Base-by-base conservation (phyloP, 2,113 vertebrate genomes). In the Monarcha castaneiventris region DNA sequence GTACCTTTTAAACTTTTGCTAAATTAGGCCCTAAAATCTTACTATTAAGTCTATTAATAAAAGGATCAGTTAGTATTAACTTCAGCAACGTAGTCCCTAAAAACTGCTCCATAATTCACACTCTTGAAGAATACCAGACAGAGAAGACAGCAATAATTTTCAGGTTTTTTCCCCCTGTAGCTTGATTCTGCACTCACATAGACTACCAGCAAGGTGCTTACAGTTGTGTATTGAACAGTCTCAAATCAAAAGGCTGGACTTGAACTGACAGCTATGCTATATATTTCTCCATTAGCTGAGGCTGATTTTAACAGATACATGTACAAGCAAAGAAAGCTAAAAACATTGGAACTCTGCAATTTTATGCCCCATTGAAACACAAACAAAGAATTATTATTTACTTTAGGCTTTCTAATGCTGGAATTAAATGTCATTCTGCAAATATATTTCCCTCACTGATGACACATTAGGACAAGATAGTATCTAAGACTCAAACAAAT, bases 331-430 rank as follows among this genome's bases (percentile, higher is more conserved):
- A 54, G 33, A 78, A 44, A 96, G 35, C 20, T 39, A 32, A 68
- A 84, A 84, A 25, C 27, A 49, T 76, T n/a, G 56, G n/a, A 83
- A 66, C 16, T 33, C 56, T 75, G 15, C 13, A 64, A 58, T 90
- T 92, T 87, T 89, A 89, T 75, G 56, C 30, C 71, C 48, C 35
- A 76, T 2, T 91, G 61, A 87, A 93, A 90, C 21, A 88, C 14
- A 69, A 64, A 69, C 14, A 84, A 87, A 89, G 26, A 87, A 61
- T 87, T 90, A 55, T 56, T 92, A 86, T 97, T 95, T 94, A 93
- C 67, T 35, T 83, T 61, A 61, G 37, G 13, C 33, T 94, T 97
- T 93, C 62, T 86, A 73, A 58, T 58, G 16, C 62, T 86, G 63
- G 48, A 87, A 71, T 96, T 72, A 93, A 93, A 69, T 54, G 76